Conservation (phyloP, 2,888 invertebrate genomes). For the Prosopocoilus inquinatus region DNA sequence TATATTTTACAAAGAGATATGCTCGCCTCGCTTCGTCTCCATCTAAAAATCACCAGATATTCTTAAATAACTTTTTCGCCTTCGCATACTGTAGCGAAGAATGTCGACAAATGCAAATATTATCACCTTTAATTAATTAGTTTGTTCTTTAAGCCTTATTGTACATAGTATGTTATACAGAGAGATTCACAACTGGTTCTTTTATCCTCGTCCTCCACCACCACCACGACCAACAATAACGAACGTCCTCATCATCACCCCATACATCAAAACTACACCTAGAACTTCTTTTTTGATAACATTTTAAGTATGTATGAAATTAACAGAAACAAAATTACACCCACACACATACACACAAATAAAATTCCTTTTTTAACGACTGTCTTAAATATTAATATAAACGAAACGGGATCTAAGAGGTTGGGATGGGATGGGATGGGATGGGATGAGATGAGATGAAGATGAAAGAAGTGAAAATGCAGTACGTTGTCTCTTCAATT, state of each 20-base stretch:
- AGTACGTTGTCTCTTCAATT: conserved; percentile 3
- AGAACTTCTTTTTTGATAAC: no score
- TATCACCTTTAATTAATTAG: conserved; percentile 3
- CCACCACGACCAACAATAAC: background rate
- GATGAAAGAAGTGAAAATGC: conserved; percentile 1
- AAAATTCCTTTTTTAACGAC: no score
- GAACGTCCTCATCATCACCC: no score
- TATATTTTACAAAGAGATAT: conserved; percentile 35
- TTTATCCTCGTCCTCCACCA: no score
- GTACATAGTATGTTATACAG: background rate
- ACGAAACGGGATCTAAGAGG: no score
- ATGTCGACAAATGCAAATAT: conserved; percentile 2
- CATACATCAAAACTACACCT: no score
- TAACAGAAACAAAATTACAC: no score
- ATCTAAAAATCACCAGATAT: conserved; percentile 2
- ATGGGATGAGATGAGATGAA: no score
- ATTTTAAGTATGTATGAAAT: no score
- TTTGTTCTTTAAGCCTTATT: background rate
- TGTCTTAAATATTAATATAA: no score
- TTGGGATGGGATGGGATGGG: no score
- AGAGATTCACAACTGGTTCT: background rate
- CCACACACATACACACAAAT: no score
- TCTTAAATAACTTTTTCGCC: conserved; percentile 3
- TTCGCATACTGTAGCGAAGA: background rate
- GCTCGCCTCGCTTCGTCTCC: conserved; percentile 2